phyloP scores from a whole-genome alignment of 2,113 vertebrate genomes.

The Vireo altiloquus region DNA sequence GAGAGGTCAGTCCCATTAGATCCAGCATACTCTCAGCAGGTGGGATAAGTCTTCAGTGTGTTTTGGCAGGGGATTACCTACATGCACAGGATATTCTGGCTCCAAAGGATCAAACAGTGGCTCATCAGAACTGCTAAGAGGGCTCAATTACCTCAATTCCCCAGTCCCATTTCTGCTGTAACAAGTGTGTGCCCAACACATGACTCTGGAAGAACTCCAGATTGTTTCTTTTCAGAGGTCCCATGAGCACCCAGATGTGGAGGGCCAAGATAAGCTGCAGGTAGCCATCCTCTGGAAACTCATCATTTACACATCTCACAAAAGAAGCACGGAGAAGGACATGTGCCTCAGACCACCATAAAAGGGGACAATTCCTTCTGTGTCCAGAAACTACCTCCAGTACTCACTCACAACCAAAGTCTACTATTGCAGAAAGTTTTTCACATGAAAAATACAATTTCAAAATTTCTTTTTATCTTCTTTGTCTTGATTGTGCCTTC shows the following conservation, averaged over 20 bases:
- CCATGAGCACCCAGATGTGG: neutral
- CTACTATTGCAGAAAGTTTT: neutral
- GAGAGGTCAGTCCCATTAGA: neutral
- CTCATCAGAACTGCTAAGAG: neutral
- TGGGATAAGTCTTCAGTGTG: neutral
- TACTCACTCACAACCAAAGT: neutral
- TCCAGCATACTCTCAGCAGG: neutral
- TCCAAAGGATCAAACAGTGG: neutral
- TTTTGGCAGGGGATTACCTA: neutral
- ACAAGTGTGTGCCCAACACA: accelerated
- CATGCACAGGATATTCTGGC: neutral
- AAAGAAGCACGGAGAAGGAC: neutral
- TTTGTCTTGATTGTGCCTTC: neutral
- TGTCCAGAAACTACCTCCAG: neutral
- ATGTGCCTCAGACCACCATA: neutral
- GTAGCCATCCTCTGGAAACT: neutral
- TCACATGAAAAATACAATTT: neutral
- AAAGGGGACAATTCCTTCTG: neutral
- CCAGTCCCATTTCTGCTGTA: neutral
- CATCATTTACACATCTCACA: neutral
- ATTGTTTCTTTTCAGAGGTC: neutral
- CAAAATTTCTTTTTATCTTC: neutral
- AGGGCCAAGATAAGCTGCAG: neutral
- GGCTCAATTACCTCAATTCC: neutral
- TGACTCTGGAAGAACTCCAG: neutral